Conservation (phyloP, 1,140 invertebrate genomes). For the Lycorma delicatula region DNA sequence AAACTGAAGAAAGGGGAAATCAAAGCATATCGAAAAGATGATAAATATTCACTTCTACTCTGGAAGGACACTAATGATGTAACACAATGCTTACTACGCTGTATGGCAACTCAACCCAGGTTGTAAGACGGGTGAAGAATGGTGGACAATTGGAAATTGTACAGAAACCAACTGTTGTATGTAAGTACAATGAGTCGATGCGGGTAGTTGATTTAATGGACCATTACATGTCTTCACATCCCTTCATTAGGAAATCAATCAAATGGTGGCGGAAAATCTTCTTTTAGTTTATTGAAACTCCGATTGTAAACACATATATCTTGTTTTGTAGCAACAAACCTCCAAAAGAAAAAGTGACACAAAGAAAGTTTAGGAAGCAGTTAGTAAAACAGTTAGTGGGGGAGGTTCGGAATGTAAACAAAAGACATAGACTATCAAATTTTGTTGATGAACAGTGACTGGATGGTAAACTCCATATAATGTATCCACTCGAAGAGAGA, state of each 20-base stretch:
- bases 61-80: not conserved
- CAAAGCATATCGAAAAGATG: not conserved
- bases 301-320: slow-evolving; percentile 7
- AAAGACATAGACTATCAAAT: not conserved
- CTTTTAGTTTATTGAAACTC: not conserved
- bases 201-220: slow-evolving; percentile 1
- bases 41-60: not conserved
- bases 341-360: not conserved
- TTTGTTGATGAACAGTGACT: no score
- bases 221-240: not conserved
- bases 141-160: not conserved
- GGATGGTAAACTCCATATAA: no score
- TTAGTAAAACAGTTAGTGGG: not conserved
- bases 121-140: not conserved
- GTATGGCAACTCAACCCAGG: not conserved
- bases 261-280: slow-evolving; percentile 12
- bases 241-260: not conserved
- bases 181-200: not conserved
- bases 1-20: not conserved
- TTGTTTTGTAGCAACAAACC: not conserved
- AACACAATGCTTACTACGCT: not conserved
- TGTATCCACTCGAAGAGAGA: no score
- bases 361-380: slow-evolving; percentile 6
- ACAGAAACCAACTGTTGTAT: not conserved
- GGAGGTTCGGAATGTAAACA: not conserved